Conservation (phyloP, 2,113 vertebrate species). For the Halichoeres trimaculatus region DNA sequence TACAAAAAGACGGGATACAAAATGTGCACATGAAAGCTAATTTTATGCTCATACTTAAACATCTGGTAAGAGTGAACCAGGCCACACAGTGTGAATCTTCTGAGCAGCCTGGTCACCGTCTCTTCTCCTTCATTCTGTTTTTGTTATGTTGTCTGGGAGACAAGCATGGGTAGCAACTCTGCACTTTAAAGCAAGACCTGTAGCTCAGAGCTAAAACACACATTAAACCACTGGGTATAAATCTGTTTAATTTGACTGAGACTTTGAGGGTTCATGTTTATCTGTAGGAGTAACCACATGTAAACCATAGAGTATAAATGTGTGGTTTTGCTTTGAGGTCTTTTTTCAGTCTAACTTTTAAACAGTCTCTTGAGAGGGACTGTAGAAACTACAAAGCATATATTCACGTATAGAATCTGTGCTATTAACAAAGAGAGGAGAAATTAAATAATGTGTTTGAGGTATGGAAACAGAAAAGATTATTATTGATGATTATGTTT, state of each 20-base stretch:
- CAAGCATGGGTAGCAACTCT: conserved; percentile 26
- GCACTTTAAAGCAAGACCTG: conserved; percentile 7
- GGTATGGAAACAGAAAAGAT: conserved; percentile 4
- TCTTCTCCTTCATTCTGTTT: neutral
- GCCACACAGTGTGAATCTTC: neutral
- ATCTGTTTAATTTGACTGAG: conserved; percentile 9
- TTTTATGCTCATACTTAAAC: neutral
- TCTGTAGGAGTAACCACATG: no score
- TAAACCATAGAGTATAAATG: no score
- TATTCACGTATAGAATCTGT: conserved; percentile 2
- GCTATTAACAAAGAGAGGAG: neutral
- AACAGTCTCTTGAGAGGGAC: no score
- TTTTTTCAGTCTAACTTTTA: no score
- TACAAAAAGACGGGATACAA: no score
- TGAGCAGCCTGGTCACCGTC: neutral
- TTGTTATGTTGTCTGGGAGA: conserved; percentile 30
- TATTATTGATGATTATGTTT: neutral
- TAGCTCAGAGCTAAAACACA: no score
- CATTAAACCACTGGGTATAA: no score
- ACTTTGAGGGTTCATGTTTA: neutral
- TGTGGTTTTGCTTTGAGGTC: no score
- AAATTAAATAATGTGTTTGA: conserved; percentile 2
- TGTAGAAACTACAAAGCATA: conserved; percentile 12
- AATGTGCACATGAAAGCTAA: neutral
- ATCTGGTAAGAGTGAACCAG: neutral